phyloP scores from a whole-genome alignment of 2,797 vertebrate species.

The Acanthurus leucopareius region DNA sequence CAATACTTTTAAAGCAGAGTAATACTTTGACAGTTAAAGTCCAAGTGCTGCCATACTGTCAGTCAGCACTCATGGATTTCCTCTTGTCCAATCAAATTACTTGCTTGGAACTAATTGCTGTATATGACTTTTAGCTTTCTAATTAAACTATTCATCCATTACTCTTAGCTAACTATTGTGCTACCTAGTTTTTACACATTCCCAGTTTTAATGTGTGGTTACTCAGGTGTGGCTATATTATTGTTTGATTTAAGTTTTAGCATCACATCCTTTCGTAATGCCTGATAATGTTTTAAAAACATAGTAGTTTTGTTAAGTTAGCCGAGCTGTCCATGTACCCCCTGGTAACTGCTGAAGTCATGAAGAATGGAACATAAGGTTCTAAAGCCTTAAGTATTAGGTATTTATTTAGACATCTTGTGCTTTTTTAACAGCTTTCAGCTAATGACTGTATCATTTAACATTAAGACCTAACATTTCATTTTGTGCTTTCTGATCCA shows the following conservation, averaged over 20 bases:
- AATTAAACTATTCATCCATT: not conserved
- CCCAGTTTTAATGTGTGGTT: not conserved
- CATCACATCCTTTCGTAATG: not conserved
- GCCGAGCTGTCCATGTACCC: not conserved
- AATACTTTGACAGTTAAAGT: too few species aligned
- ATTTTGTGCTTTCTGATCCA: not conserved
- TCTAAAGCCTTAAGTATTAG: not conserved
- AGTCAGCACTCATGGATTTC: too few species aligned
- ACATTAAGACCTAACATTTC: not conserved
- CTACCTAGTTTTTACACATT: not conserved
- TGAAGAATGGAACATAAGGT: not conserved
- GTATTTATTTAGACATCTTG: not conserved
- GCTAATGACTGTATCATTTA: not conserved
- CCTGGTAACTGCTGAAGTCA: not conserved
- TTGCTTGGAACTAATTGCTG: too few species aligned
- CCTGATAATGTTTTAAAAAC: not conserved
- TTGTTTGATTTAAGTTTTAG: not conserved
- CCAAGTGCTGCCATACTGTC: too few species aligned
- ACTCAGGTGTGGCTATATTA: not conserved
- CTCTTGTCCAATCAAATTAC: too few species aligned
- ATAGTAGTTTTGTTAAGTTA: too few species aligned
- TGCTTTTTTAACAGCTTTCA: conserved; percentile 8
- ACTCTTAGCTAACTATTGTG: not conserved
- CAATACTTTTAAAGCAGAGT: too few species aligned
- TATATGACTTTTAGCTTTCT: not conserved